These are phyloP conservation scores for Lithosia quadra DNA, from an alignment of 2,888 invertebrate species.

Conservation along the genomic window DNA sequence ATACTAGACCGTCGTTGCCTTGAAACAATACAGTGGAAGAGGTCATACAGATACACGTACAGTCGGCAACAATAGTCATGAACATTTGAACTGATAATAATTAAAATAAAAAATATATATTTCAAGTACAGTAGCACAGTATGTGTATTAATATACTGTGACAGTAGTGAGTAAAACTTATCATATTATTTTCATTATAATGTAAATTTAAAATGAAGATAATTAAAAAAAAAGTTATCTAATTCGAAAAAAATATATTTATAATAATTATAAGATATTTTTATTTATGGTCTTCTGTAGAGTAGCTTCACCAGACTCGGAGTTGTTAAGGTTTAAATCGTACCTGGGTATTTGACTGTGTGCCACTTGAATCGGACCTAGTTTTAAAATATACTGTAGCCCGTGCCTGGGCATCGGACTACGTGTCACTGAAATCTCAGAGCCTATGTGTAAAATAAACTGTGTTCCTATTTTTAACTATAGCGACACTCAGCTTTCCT, in stretches of 20 bases:
- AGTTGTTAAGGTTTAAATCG: too few species aligned
- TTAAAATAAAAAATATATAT: neutral
- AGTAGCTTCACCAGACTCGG: too few species aligned
- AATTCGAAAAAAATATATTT: too few species aligned
- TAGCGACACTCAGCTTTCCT: neutral
- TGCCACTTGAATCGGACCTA: neutral
- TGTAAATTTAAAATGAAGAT: neutral
- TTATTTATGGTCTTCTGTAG: too few species aligned
- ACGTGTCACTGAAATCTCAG: neutral
- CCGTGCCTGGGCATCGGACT: too few species aligned
- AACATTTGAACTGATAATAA: neutral
- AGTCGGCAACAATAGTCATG: constrained; percentile 1
- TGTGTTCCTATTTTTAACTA: neutral
- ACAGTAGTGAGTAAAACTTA: neutral
- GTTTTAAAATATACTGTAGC: too few species aligned
- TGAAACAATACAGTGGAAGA: constrained; percentile 35
- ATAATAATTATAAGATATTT: too few species aligned
- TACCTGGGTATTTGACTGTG: too few species aligned
- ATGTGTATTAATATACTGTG: too few species aligned
- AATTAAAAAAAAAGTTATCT: too few species aligned
- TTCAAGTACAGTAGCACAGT: too few species aligned
- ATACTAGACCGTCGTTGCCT: constrained; percentile 37
- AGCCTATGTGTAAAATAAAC: neutral
- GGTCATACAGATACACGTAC: constrained; percentile 25
- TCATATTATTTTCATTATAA: neutral